A percentile compares a stretch with the other conserved stretches of the same genome.
Conservation (phyloP, 2,113 vertebrate species). For the Melanostigma gelatinosum region DNA sequence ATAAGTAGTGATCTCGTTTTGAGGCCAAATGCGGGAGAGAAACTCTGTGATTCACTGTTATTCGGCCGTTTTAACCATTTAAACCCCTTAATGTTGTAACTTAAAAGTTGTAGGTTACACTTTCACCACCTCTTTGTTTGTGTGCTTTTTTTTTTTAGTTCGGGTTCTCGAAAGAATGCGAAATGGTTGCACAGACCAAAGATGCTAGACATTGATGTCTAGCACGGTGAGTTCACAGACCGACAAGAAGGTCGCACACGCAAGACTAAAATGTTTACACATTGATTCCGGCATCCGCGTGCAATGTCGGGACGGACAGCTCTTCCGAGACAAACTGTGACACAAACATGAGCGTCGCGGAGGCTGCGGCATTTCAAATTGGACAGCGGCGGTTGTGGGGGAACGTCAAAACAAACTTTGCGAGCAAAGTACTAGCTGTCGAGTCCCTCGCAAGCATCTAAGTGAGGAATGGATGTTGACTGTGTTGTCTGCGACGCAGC, state of each 20-base stretch:
- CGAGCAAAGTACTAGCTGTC: constrained; percentile 60
- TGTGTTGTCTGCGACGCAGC: constrained; percentile 37
- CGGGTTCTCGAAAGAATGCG: background rate
- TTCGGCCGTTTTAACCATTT: constrained; percentile 21
- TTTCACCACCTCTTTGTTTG: background rate
- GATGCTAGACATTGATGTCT: constrained; percentile 1
- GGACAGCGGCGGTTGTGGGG: constrained; percentile 41
- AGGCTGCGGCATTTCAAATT: constrained; percentile 40
- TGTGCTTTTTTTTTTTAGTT: background rate
- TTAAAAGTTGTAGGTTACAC: background rate
- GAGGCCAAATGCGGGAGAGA: constrained; percentile 14
- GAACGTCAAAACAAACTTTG: constrained; percentile 61
- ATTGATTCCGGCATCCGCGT: background rate
- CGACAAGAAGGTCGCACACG: background rate
- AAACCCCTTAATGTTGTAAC: constrained; percentile 15
- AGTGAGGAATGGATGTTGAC: constrained; percentile 63
- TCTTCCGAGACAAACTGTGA: constrained; percentile 10
- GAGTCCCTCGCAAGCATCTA: constrained; percentile 39
- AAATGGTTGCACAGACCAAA: background rate
- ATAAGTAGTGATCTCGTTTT: constrained; percentile 46
- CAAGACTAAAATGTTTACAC: constrained; percentile 4
- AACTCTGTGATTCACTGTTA: background rate
- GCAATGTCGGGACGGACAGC: constrained; percentile 10
- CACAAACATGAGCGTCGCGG: constrained; percentile 40
- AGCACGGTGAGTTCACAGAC: background rate